Conservation (phyloP, 2,888 invertebrate genomes). For the Acronicta alni region DNA sequence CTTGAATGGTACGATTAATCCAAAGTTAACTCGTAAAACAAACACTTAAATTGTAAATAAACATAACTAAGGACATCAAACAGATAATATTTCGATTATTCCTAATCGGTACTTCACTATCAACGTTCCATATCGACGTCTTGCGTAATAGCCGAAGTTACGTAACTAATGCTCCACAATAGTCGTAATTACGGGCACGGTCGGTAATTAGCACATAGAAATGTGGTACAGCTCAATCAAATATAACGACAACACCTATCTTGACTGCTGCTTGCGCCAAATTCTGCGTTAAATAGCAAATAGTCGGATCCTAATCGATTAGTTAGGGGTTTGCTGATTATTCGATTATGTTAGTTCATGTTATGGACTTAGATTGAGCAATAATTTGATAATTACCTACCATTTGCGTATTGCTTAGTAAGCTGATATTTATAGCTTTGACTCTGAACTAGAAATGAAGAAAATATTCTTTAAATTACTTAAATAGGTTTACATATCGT, state of each 20-base stretch:
- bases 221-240: conserved; percentile 54
- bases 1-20: conserved; percentile 21
- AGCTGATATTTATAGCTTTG: too few relatives aligned
- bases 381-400: conserved; percentile 2
- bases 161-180: conserved; percentile 46
- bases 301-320: conserved; percentile 18
- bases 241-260: conserved; percentile 51
- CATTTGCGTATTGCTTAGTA: too few relatives aligned
- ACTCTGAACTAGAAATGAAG: too few relatives aligned
- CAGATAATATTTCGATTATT: conserved; percentile 44
- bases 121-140: conserved; percentile 33
- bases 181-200: conserved; percentile 35
- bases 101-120: conserved; percentile 39
- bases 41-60: conserved; percentile 34
- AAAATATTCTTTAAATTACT: too few relatives aligned
- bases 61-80: conserved; percentile 29
- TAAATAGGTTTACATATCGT: too few relatives aligned
- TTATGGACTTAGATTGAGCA: background rate
- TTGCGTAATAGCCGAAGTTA: conserved; percentile 42
- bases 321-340: conserved; percentile 17
- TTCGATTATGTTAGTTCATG: conserved; percentile 5
- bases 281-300: conserved; percentile 28
- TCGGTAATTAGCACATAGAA: conserved; percentile 56
- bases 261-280: conserved; percentile 36
- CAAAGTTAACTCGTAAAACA: conserved; percentile 37